phyloP scores from a whole-genome alignment of 2,113 vertebrate species.

The Megaceryle maxima region DNA sequence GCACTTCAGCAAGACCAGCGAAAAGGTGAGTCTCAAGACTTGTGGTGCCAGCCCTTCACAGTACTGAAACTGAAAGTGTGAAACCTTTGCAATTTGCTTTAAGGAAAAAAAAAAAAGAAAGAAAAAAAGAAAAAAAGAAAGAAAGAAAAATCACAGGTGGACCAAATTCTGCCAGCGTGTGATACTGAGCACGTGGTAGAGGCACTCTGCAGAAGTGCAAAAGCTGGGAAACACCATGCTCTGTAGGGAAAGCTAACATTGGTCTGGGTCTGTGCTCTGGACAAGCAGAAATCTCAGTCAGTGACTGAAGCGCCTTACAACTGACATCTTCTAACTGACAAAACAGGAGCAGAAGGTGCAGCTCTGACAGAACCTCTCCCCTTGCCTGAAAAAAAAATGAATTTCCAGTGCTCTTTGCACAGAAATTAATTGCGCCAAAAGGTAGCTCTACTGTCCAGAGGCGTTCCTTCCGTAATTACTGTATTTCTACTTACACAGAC shows the following conservation, averaged over 20 bases:
- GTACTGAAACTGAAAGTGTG: background rate
- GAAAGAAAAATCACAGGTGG: rapidly evolving
- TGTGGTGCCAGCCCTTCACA: background rate
- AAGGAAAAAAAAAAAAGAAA: background rate
- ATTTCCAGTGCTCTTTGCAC: background rate
- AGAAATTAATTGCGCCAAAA: background rate
- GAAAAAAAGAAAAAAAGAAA: background rate
- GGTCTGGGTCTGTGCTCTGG: background rate
- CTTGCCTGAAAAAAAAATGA: background rate
- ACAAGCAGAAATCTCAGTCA: background rate
- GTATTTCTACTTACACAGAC: background rate
- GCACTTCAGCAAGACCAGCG: background rate
- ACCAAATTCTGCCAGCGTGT: background rate
- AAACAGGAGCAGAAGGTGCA: background rate
- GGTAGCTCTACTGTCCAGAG: conserved; percentile 22
- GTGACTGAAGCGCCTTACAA: background rate
- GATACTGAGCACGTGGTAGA: rapidly evolving
- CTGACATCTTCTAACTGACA: background rate
- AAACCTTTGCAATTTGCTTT: background rate
- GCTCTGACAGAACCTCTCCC: background rate
- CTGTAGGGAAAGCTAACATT: background rate
- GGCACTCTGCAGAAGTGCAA: background rate
- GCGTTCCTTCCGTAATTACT: conserved; percentile 17
- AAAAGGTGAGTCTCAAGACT: background rate
- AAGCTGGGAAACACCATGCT: background rate